phyloP scores from a whole-genome alignment of 1,140 invertebrate species.

The Drosophila erecta region DNA sequence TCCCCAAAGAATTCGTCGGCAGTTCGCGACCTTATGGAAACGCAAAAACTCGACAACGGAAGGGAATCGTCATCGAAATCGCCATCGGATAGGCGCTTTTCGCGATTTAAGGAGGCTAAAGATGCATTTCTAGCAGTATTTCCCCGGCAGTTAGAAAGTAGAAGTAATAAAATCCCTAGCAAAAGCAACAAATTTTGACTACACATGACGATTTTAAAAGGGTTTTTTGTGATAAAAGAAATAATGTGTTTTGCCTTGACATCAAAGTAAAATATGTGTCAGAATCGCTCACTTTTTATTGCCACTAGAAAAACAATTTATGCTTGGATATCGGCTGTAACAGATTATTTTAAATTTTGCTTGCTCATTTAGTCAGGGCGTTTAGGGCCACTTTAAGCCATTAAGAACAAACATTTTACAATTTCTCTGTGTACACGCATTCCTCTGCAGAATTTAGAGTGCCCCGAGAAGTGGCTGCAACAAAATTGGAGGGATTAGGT shows the following conservation, averaged over 20 bases:
- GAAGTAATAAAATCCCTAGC: not conserved
- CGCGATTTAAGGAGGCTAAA: not conserved
- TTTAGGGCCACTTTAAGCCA: not conserved
- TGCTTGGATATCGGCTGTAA: no score
- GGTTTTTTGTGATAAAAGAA: not conserved
- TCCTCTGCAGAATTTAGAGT: slow-evolving; percentile 20
- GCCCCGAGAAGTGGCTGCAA: slow-evolving; percentile 7
- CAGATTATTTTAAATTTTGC: no score
- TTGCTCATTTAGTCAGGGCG: not conserved
- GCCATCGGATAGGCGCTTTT: not conserved
- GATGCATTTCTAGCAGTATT: not conserved
- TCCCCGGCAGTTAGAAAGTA: not conserved
- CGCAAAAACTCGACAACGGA: slow-evolving; percentile 20
- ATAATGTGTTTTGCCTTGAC: not conserved
- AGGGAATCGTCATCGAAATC: not conserved
- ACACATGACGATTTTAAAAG: slow-evolving; percentile 8
- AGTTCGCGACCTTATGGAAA: slow-evolving; percentile 46
- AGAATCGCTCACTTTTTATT: no score
- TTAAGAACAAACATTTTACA: not conserved
- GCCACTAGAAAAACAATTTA: no score
- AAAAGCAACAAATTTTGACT: slow-evolving; percentile 2
- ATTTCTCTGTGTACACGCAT: not conserved
- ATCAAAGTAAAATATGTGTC: not conserved
- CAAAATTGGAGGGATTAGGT: slow-evolving; percentile 26
- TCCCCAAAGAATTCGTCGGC: slow-evolving; percentile 41